Evolutionary conservation across 2,888 invertebrate species (phyloP).

Genomic region (Dioctria linearis): DNA sequence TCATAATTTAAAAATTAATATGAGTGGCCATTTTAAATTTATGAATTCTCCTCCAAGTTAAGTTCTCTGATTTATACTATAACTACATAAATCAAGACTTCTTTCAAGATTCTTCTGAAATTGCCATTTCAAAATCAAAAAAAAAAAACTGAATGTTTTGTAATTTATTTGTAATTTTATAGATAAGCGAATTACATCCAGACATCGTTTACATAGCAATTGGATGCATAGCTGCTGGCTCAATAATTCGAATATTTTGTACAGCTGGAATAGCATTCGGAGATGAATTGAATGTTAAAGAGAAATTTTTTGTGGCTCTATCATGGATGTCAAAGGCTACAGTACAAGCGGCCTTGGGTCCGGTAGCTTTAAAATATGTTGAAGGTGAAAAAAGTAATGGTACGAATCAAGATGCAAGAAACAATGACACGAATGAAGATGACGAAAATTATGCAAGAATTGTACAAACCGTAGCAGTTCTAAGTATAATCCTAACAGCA

Average conservation of each 20-base stretch:
- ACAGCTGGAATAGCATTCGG: slow-evolving; percentile 82
- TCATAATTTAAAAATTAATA: too few relatives aligned
- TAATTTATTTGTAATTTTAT: slow-evolving; percentile 50
- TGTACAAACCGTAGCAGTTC: slow-evolving; percentile 83
- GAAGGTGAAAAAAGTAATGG: slow-evolving; percentile 65
- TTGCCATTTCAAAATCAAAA: too few relatives aligned
- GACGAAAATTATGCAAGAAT: slow-evolving; percentile 78
- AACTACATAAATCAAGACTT: background rate
- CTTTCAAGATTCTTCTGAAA: background rate
- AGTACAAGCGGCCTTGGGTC: slow-evolving; percentile 93
- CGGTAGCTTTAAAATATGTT: slow-evolving; percentile 81
- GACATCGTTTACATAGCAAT: slow-evolving; percentile 80
- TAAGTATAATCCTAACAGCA: slow-evolving; percentile 88
- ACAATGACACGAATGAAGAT: slow-evolving; percentile 66
- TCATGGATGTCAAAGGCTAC: slow-evolving; percentile 98
- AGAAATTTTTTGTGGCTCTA: slow-evolving; percentile 91
- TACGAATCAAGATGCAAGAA: too few relatives aligned
- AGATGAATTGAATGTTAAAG: slow-evolving; percentile 87
- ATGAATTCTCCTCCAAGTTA: too few relatives aligned
- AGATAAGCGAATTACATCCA: slow-evolving; percentile 80
- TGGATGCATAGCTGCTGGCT: slow-evolving; percentile 78
- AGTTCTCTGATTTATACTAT: too few relatives aligned
- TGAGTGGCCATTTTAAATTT: too few relatives aligned
- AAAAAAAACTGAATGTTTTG: too few relatives aligned
- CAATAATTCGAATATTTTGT: slow-evolving; percentile 77